Conservation (phyloP, 2,888 invertebrate species). For the Phortica okadai region DNA sequence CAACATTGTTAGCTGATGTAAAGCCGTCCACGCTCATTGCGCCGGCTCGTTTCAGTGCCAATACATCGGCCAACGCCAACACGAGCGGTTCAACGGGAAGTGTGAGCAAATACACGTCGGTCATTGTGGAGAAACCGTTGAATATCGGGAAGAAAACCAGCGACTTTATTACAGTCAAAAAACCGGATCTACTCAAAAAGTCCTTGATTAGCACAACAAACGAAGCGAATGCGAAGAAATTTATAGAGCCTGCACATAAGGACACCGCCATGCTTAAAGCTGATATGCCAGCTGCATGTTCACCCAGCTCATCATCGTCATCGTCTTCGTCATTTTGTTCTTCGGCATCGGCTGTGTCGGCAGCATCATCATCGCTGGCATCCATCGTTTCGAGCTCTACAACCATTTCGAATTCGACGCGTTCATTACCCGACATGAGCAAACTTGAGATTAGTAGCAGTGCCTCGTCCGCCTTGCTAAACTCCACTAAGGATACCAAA, state of each 20-base stretch:
- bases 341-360: conserved; percentile 52
- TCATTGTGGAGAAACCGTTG: conserved; percentile 68
- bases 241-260: conserved; percentile 63
- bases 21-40: conserved; percentile 57
- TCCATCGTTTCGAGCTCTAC: conserved; percentile 53
- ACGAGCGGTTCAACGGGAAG: conserved; percentile 32
- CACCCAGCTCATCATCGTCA: conserved; percentile 66
- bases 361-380: conserved; percentile 51
- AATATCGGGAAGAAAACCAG: conserved; percentile 41
- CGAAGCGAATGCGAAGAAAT: conserved; percentile 52
- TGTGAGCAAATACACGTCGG: conserved; percentile 62
- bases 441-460: conserved; percentile 70
- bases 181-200: conserved; percentile 35
- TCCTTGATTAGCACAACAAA: conserved; percentile 17
- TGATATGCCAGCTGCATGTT: conserved; percentile 63
- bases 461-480: conserved; percentile 39
- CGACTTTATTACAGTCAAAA: conserved; percentile 28
- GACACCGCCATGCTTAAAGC: conserved; percentile 63
- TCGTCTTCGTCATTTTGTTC: conserved; percentile 70
- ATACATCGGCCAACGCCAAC: conserved; percentile 6
- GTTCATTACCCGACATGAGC: conserved; percentile 71
- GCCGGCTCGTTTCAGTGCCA: conserved; percentile 54
- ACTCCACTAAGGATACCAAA: conserved; percentile 53
- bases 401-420: conserved; percentile 49
- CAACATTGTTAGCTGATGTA: conserved; percentile 46